Evolutionary conservation across 2,797 vertebrate genomes (phyloP).

Genomic region (Urocyon cinereoargenteus): DNA sequence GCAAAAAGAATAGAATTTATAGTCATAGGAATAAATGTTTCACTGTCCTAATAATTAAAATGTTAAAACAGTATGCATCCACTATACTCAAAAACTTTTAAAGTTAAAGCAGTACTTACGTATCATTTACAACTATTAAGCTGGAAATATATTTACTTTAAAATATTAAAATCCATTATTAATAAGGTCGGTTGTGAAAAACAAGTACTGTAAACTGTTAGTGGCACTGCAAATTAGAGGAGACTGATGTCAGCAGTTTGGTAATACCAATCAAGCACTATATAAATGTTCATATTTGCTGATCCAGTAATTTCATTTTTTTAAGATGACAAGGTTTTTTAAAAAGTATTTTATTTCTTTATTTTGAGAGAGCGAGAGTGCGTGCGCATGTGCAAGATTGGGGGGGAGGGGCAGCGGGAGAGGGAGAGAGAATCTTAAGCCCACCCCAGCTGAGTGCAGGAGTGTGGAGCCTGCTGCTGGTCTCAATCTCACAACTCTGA

Average conservation of each 20-base stretch:
- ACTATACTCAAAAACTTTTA: not conserved
- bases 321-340: not conserved
- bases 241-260: not conserved
- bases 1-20: not conserved
- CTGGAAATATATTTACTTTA: not conserved
- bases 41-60: not conserved
- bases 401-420: not conserved
- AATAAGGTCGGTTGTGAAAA: not conserved
- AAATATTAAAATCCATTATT: conserved; percentile 43
- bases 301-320: not conserved
- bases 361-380: too few species aligned
- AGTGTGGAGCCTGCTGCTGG: too few species aligned
- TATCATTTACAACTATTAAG: not conserved
- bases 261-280: not conserved
- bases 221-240: not conserved
- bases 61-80: not conserved
- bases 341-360: too few species aligned
- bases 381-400: too few species aligned
- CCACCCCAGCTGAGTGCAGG: too few species aligned
- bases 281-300: not conserved
- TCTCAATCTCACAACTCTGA: not conserved
- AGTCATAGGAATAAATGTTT: not conserved
- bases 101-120: not conserved
- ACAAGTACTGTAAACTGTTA: not conserved
- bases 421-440: not conserved